Evolutionary conservation across 1,140 invertebrate genomes (phyloP), one percentile per base, ranked within the genome.

Genomic region (Drosophila virilis): DNA sequence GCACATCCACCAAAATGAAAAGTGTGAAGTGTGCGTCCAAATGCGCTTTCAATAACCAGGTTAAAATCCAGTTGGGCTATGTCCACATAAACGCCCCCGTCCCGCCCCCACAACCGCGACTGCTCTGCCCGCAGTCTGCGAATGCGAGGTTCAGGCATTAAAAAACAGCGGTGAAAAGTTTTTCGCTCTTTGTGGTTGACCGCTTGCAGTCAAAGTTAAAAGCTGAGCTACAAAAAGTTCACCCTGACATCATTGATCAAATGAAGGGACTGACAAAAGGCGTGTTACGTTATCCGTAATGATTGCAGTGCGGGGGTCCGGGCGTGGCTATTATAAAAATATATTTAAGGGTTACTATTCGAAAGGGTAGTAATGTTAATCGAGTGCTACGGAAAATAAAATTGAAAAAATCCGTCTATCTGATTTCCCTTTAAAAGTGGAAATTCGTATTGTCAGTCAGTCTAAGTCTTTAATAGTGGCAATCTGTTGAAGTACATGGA

Each of bases 21-120:
- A 72, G 80, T 77, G 73, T 70, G 75, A 45, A 69, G 40, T n/a
- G 57, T 10, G 52, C 42, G 6, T 57, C 60, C 65, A 74, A 86
- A 75, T 71, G 82, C 57, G 65, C 73, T 77, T 75, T 83, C 76
- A 72, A 72, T 72, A 76, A 81, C 76, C 79, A 78, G 65, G 70
- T 70, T 62, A 54, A 60, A 82, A 80, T 64, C 45, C 57, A 60
- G 55, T 40, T 58, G 67, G 67, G 57, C 46, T 54, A 60, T 75
- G 38, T 42, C 40, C 50, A 7, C 17, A 3, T 22, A 13, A 7
- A 9, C 2, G 13, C 50, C 38, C 46, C n/a, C 50, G 6, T 60
- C 52, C 9, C 10, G 10, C 42, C n/a, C 32, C 42, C 28, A 28
- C 15, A 32, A 35, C 22, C 51, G 9, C 55, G 15, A 9, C n/a